Conservation (phyloP, 2,888 invertebrate species). For the Gari tellinella region DNA sequence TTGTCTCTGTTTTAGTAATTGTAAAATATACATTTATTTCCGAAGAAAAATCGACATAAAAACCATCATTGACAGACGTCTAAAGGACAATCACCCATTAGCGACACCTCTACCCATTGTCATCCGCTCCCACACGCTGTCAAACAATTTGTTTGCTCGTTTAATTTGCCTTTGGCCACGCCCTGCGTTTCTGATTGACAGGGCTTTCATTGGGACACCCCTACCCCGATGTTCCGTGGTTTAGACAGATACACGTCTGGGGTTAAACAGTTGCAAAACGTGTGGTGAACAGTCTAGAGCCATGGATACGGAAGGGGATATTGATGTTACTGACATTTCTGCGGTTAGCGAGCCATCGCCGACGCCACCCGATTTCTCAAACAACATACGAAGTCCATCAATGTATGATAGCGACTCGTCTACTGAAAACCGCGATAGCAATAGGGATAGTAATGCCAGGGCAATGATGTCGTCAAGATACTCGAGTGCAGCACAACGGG, state of each 20-base stretch:
- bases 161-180: not conserved
- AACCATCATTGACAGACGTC: not conserved
- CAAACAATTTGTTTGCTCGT: slow-evolving; percentile 8
- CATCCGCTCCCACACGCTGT: not conserved
- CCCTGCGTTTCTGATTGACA: not conserved
- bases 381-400: slow-evolving; percentile 15
- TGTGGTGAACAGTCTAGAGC: not conserved
- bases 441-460: not conserved
- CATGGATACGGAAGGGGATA: slow-evolving; percentile 7
- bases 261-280: too few relatives aligned
- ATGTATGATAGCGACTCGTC: slow-evolving; percentile 63
- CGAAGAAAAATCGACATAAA: too few relatives aligned
- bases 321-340: slow-evolving; percentile 24
- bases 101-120: slow-evolving; percentile 2
- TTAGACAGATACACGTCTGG: too few relatives aligned
- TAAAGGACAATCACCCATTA: not conserved
- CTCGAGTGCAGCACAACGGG: slow-evolving; percentile 7
- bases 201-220: not conserved
- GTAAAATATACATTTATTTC: too few relatives aligned
- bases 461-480: not conserved
- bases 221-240: too few relatives aligned
- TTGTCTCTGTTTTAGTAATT: too few relatives aligned
- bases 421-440: slow-evolving; percentile 42
- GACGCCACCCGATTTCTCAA: slow-evolving; percentile 2
- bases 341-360: slow-evolving; percentile 26